phyloP scores from a whole-genome alignment of 2,888 invertebrate genomes.

The Amblyteles armatorius region DNA sequence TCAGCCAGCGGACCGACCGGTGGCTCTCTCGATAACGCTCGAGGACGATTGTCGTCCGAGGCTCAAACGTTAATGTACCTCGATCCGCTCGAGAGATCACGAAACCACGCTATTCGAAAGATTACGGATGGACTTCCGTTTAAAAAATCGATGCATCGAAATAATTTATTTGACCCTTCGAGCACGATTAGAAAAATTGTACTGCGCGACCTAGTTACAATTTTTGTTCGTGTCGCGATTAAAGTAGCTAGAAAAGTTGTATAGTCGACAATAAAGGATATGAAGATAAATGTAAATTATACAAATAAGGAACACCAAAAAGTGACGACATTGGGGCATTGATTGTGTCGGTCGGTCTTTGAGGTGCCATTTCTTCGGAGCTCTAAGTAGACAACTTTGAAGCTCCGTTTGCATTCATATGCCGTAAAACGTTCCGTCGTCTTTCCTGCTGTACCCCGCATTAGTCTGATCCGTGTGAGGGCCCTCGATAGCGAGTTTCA shows the following conservation, averaged over 20 bases:
- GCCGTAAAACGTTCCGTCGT: slow-evolving; percentile 86
- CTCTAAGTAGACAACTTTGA: neutral
- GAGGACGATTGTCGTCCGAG: slow-evolving; percentile 33
- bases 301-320: slow-evolving; percentile 33
- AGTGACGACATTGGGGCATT: neutral
- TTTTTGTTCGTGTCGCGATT: too few species aligned
- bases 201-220: neutral
- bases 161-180: neutral
- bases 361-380: neutral
- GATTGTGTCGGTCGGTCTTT: neutral
- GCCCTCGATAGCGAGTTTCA: slow-evolving; percentile 93
- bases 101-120: neutral
- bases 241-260: slow-evolving; percentile 9
- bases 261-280: slow-evolving; percentile 2
- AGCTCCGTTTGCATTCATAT: slow-evolving; percentile 71
- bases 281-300: slow-evolving; percentile 16
- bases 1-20: slow-evolving; percentile 53
- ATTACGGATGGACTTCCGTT: neutral
- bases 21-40: slow-evolving; percentile 59
- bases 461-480: slow-evolving; percentile 93
- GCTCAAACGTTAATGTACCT: slow-evolving; percentile 53
- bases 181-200: slow-evolving; percentile 7
- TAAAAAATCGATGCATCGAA: neutral
- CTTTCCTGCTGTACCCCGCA: slow-evolving; percentile 92
- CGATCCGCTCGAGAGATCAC: slow-evolving; percentile 59